phyloP scores from a whole-genome alignment of 1,140 invertebrate species.

The Dolichoris vasculosae region DNA sequence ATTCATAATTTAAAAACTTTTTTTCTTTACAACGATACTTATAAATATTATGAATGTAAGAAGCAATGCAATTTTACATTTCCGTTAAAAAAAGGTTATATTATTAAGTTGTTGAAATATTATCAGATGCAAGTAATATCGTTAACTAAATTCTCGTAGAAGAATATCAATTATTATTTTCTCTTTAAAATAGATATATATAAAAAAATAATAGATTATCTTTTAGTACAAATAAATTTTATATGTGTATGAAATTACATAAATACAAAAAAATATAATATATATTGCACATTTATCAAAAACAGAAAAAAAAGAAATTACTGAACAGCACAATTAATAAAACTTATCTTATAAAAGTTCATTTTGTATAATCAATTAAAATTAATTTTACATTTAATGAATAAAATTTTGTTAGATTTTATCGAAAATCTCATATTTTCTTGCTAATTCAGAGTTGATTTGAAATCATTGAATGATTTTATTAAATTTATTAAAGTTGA shows the following conservation, averaged over 20 bases:
- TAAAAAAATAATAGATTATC: not conserved
- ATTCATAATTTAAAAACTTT: no score
- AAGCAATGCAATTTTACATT: not conserved
- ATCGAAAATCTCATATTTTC: no score
- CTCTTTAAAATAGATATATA: not conserved
- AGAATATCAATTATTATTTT: no score
- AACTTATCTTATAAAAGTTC: not conserved
- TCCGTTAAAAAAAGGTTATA: not conserved
- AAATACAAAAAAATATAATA: not conserved
- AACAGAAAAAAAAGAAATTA: not conserved
- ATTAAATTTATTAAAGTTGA: no score
- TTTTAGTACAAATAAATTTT: not conserved
- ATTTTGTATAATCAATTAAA: not conserved
- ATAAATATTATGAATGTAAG: not conserved
- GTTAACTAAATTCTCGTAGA: no score
- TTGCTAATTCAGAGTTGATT: no score
- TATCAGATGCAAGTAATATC: no score
- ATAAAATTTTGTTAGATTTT: no score
- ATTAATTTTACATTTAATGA: not conserved
- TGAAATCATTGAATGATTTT: no score
- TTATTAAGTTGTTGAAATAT: no score
- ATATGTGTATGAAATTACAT: no score
- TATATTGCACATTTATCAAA: not conserved
- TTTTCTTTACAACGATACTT: no score
- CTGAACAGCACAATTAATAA: not conserved